Base-by-base conservation (phyloP, 2,888 invertebrate genomes). In the Acanthosoma haemorrhoidale region DNA sequence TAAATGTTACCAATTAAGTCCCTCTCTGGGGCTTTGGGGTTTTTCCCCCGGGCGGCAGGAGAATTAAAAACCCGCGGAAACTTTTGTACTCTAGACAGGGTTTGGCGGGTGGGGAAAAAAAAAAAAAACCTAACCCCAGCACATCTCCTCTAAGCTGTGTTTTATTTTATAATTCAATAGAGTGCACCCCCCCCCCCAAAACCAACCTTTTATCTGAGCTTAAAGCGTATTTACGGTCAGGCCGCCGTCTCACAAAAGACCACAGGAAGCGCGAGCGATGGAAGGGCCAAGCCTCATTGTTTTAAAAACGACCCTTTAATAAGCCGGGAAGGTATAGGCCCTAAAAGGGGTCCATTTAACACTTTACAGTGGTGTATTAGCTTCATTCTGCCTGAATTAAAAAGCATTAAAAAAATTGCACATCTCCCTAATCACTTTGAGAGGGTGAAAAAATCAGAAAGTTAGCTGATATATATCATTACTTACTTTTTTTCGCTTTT, bases 261-360 rank as follows among this genome's bases (percentile, higher is more conserved):
- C 25, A 18, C 41, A 43, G 21, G 32, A 41, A 36, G 41, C 25
- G 16, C 15, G 63, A 18, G 5, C 41, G 4, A 16, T 5, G 16
- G 63, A n/a, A 15, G 64, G 32, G 32, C 25, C 15, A 61, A 64
- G 43, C 69, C 61, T 69, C 69, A 71, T 71, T 71, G 71, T 71
- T 71, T 69, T 66, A 69, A 71, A 71, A 71, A 71, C 69, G 63
- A 69, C 29, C 69, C 59, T 39, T 69, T 71, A 71, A 71, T 69
- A 68, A 71, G 69, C 34, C 59, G 38, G 32, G 16, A 41, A 61
- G 21, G 51, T 51, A 51, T 21, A 18, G 15, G 38, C 41, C 43
- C 66, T 36, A 61, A 59, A 59, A 36, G 32, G 34, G 16, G 61
- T 36, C 61, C 61, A 61, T 61, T 61, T 61, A 61, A 36, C 61